Base-by-base conservation (phyloP, 2,888 invertebrate genomes). In the Lasioglossum calceatum region DNA sequence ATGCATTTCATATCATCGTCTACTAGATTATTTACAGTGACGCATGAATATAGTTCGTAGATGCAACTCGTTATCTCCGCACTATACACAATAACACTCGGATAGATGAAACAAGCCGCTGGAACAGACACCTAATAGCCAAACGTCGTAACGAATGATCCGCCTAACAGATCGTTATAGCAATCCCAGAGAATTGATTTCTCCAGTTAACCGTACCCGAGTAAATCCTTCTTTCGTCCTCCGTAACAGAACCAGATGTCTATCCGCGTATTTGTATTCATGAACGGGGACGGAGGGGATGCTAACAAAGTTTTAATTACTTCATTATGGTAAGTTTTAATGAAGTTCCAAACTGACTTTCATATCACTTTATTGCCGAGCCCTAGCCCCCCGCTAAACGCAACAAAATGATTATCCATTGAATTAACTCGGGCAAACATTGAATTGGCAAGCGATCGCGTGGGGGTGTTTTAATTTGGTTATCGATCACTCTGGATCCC, bases 221-320 rank as follows among this genome's bases (percentile, higher is more conserved):
- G 36, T 64, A 23, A 47, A 58, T 42, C 19, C 50, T 72, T 75
- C 54, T 73, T 71, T 44, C 58, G 2, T 27, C 23, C 39, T 32
- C 54, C 44, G n/a, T 39, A 85, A 79, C 44, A 67, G 19, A 67
- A 84, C 58, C 36, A 77, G 70, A 44, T 75, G 42, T n/a, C 67
- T 10, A 73, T 64, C 64, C 72, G 64, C 73, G 81, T 86, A 83
- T 81, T 81, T 76, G 81, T 86, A 83, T 81, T 81, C 81, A 39
- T 75, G 87, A 83, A 86, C 70, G 64, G 75, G 78, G 82, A 64
- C 71, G 32, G 72, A 73, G 72, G 75, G 82, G 67, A 70, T n/a
- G 78, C 44, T 50, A 79, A 72, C 70, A 76, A 87, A 86, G 86
- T 87, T 87, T 87, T 86, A 87, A 87, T 86, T 81, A 73, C 79